These are phyloP conservation scores for Martes flavigula DNA, from an alignment of 2,797 vertebrate genomes.

Conservation along the genomic window DNA sequence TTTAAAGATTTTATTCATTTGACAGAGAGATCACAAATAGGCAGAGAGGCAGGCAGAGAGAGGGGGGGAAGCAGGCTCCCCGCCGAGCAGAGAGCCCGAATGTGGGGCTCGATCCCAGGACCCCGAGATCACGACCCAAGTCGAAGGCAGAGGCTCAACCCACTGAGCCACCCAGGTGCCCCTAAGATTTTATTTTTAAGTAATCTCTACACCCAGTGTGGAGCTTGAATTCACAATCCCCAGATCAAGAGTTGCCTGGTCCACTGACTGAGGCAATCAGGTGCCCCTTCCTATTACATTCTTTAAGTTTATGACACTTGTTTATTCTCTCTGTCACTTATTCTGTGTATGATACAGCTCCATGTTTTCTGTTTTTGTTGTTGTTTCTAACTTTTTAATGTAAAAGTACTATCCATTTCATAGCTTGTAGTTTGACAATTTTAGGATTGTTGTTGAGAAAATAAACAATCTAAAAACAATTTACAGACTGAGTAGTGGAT, in stretches of 20 bases:
- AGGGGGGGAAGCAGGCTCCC: too few species aligned
- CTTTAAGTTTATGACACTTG: neutral
- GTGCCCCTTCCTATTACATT: neutral
- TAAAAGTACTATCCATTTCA: neutral
- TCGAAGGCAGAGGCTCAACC: too few species aligned
- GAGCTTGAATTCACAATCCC: too few species aligned
- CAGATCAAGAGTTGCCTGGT: neutral
- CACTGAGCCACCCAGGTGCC: too few species aligned
- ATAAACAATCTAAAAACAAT: neutral
- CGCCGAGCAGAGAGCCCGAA: too few species aligned
- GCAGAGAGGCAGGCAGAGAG: too few species aligned
- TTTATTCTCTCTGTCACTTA: neutral
- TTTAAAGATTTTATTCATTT: too few species aligned
- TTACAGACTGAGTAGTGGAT: neutral
- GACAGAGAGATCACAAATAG: too few species aligned
- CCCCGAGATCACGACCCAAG: too few species aligned
- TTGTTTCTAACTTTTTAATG: neutral
- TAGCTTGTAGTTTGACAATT: neutral
- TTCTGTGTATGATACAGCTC: neutral
- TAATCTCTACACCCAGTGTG: too few species aligned
- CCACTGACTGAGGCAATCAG: neutral
- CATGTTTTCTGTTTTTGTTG: slow-evolving; percentile 6
- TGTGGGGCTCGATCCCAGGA: too few species aligned
- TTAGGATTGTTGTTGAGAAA: neutral
- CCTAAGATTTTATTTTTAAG: neutral